These are phyloP conservation scores for Eupithecia subumbrata DNA, from an alignment of 2,888 invertebrate genomes.

Conservation along the genomic window DNA sequence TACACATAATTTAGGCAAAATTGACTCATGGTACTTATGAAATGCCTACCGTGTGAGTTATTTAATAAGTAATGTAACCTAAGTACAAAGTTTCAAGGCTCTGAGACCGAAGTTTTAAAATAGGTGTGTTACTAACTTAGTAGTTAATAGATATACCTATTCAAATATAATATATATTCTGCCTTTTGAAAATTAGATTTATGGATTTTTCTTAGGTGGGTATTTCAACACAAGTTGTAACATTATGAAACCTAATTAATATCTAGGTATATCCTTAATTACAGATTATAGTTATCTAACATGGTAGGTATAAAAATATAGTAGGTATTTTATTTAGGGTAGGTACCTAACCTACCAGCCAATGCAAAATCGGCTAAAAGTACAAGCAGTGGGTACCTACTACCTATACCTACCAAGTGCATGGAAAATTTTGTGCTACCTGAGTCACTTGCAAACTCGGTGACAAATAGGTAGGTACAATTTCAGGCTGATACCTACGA, in stretches of 20 bases:
- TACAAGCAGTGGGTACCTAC: too few species aligned
- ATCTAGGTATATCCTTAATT: not conserved
- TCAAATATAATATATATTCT: not conserved
- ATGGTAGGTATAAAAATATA: not conserved
- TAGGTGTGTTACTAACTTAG: not conserved
- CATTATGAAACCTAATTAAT: not conserved
- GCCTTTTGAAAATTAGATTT: not conserved
- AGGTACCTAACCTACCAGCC: not conserved
- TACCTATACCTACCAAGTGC: conserved; percentile 9
- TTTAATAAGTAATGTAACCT: too few species aligned
- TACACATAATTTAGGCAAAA: not conserved
- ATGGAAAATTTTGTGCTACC: conserved; percentile 11
- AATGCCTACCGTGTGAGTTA: not conserved
- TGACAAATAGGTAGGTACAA: not conserved
- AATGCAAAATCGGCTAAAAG: too few species aligned
- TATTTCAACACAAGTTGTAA: conserved; percentile 5
- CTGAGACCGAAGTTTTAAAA: too few species aligned
- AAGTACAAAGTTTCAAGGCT: not conserved
- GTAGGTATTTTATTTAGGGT: not conserved
- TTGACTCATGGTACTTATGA: not conserved
- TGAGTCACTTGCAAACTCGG: not conserved
- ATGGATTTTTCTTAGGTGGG: not conserved
- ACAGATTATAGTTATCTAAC: not conserved
- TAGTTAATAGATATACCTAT: not conserved
- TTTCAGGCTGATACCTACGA: not conserved